Conservation (phyloP, 2,888 invertebrate genomes). For the Autographa pulchrina region DNA sequence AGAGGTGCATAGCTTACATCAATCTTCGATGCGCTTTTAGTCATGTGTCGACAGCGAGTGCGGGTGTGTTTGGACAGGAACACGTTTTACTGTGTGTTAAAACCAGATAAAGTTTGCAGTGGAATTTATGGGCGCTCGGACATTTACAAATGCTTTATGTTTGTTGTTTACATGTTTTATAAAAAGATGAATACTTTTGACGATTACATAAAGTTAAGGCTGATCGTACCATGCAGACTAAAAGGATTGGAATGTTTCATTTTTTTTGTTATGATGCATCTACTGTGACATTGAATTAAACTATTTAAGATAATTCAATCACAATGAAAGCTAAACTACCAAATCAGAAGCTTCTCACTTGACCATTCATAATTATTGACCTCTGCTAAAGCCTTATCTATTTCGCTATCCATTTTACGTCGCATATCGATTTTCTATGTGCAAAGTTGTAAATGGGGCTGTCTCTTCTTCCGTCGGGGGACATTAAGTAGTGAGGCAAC, state of each 20-base stretch:
- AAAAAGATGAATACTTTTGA: neutral
- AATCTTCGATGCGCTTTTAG: slow-evolving; percentile 37
- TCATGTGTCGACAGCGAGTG: slow-evolving; percentile 33
- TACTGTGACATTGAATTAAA: neutral
- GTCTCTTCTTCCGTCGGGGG: slow-evolving; percentile 42
- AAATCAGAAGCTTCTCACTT: neutral
- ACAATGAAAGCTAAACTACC: neutral
- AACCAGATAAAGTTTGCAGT: neutral
- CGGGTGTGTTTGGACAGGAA: slow-evolving; percentile 21
- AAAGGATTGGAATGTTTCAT: neutral
- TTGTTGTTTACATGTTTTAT: slow-evolving; percentile 1
- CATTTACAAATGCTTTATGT: slow-evolving; percentile 1
- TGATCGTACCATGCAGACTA: neutral
- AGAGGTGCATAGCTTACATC: slow-evolving; percentile 48
- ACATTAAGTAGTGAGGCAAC: slow-evolving; percentile 47
- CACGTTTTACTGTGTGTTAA: slow-evolving; percentile 15
- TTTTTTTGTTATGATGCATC: neutral
- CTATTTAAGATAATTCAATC: neutral
- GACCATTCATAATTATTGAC: neutral
- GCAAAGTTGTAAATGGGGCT: slow-evolving; percentile 40
- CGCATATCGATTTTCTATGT: slow-evolving; percentile 39
- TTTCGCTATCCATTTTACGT: slow-evolving; percentile 2
- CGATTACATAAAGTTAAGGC: neutral
- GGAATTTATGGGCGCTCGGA: neutral
- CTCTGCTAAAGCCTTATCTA: slow-evolving; percentile 11